Evolutionary conservation across 2,113 vertebrate species (phyloP), one percentile per base, ranked within the genome.

Genomic region (Oryzias celebensis): DNA sequence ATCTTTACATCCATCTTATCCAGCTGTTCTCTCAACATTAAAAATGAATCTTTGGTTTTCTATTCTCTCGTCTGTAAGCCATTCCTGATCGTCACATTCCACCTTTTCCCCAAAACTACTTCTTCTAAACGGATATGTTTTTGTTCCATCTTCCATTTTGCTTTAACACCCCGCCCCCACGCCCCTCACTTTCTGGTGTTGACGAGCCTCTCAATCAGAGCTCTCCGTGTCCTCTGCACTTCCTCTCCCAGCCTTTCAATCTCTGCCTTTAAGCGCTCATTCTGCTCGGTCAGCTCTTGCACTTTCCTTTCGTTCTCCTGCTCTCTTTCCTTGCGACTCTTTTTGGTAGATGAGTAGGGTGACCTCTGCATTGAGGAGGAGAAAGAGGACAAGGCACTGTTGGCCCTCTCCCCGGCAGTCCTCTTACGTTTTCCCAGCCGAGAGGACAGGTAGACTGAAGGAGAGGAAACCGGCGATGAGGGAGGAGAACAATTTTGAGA

Each of bases 181-280:
- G 26, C 26, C 51, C 20, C 50, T 88, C 63, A 92, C 78, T 92
- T 93, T 73, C 88, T 88, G 88, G 88, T 92, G 81, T 90, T 94
- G 57, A 98, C 94, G 63, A 98, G 92, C 76, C 92, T 93, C 77
- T 97, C 92, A 12, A 98, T 98, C 48, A 98, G 91, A 2, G 93
- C 93, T 2, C 92, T 88, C 2, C 97, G 90, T 0, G 95, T 95
- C 14, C 69, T 85, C 73, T 94, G 92, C 22, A 98, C 97, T 85
- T 98, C 96, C 0, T 90, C 80, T 2, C 91, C 95, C 23, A 98
- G 88, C 58, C 87, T 88, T 58, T 91, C 91, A 0, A 98, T 97
- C 85, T 96, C 92, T 0, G 87, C 86, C 75, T 95, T 94, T 53
- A 98, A 91, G 14, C 84, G 90, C 77, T 95, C 92, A 0, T 98